phyloP scores from a whole-genome alignment of 53 echinoderm and acorn worm species.

The Henricia sp. region DNA sequence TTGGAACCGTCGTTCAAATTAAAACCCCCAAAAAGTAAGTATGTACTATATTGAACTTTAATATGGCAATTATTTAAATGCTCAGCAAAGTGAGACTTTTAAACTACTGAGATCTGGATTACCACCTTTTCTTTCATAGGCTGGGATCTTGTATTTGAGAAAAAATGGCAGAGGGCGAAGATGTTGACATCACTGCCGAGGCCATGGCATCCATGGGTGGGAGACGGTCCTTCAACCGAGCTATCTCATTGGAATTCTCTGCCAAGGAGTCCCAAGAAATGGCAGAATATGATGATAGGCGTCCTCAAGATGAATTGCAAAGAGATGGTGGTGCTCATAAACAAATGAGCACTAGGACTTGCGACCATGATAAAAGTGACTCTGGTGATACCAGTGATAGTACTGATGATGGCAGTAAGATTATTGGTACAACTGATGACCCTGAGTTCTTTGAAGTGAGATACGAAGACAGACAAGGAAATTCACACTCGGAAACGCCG shows the following conservation, averaged over 20 bases:
- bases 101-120: no score
- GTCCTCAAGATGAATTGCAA: background rate
- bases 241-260: conserved; percentile 13
- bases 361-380: background rate
- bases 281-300: background rate
- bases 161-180: conserved; percentile 16
- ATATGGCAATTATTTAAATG: no score
- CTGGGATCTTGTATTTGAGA: no score
- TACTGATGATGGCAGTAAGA: background rate
- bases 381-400: background rate
- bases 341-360: background rate
- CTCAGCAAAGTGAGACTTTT: no score
- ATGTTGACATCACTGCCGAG: background rate
- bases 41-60: no score
- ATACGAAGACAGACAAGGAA: no score
- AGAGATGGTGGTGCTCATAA: background rate
- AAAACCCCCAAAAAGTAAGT: no score
- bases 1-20: no score
- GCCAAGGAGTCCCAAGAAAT: background rate
- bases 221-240: background rate
- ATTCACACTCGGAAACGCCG: no score
- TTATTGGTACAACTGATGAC: background rate
- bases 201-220: background rate
- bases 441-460: no score
- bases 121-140: no score